Evolutionary conservation across 2,888 invertebrate genomes (phyloP), one percentile per base, ranked within the genome.

Genomic region (Chaetoderma sp.): DNA sequence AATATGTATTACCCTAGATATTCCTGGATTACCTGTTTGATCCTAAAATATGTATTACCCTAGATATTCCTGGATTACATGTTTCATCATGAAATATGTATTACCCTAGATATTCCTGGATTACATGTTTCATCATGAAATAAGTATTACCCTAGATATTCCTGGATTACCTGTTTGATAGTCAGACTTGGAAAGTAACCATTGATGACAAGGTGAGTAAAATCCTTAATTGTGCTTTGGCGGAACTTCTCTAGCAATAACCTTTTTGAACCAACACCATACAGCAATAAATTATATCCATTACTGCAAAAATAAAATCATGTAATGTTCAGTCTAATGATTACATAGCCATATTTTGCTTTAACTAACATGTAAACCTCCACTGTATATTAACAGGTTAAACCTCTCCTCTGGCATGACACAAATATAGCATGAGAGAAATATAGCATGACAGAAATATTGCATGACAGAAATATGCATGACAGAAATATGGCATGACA

Each of bases 181-280:
- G 94, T 93, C 55, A 96, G 88, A 69, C 94, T 94, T 1, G 96
- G 96, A 82, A 96, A 96, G 87, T 93, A 96, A 1, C 97, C 97
- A 86, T 97, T 95, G 0, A 97, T 88, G 25, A 95, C 92, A 54
- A 97, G 84, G 60, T 93, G 93, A 0, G 93, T 91, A 76, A 90
- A 88, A 32, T 91, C 86, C 0, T 86, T 77, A 16, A 92, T 84
- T 27, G 89, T 86, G 68, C 90, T 88, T 21, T 86, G 87, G 79
- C 93, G 92, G 85, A 97, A 96, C 67, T 91, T 88, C 70, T 93
- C 91, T 33, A 98, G 86, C 25, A 98, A 87, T 30, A 89, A 88
- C 44, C 92, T 89, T 85, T 98, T 98, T 0, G 97, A 97, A 0
- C 98, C 98, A 56, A 96, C 88, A 0, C 98, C 98, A 86, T 95